Base-by-base conservation (phyloP, 2,797 vertebrate genomes). In the Melanogrammus aeglefinus region DNA sequence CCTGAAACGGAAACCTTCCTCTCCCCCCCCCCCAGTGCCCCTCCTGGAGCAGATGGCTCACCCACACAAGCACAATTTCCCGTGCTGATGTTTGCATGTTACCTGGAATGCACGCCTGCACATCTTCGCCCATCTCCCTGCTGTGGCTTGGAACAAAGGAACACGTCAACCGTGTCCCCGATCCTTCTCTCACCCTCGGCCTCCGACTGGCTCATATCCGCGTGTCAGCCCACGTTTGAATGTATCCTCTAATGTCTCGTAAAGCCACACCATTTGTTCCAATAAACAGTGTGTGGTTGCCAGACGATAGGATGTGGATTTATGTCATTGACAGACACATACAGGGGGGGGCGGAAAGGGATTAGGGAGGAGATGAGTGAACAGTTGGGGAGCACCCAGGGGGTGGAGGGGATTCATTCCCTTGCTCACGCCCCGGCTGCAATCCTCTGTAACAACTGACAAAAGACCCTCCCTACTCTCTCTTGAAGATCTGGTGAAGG, bases 401-500 rank as follows among this genome's bases (percentile, higher is more conserved):
- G 72, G 47, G 75, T 2, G 72, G 12, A 2, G 74, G 74, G 13
- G 63, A 73, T 0, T 4, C 75, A 81, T 86, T 82, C 80, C 35
- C 75, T 79, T 27, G 14, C 18, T 77, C 85, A 44, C 14, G 76
- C 69, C 79, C 24, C 79, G 80, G 80, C 79, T 4, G 27, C 29
- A 21, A 79, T 77, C 84, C 86, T 51, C 1, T 6, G 14, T 57
- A 83, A 77, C 88, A 88, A 77, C 86, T 90, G 87, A 80, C 35
- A 4, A 0, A 16, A 0, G 39, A 47, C 73, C 38, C 24, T 29
- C 75, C 72, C 39, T 0, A 0, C 78, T 77, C 80, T 7, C 71
- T 73, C 73, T 1, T 57, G 24, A 36, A 31, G 41, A 16, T 21
- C 39, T 69, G 57, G 57, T n/a, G 47, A 74, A 70, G 27, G n/a